A percentile compares a stretch with the other conserved stretches of the same genome.
Conservation (phyloP, 2,113 vertebrate species). For the Alethe castanea region DNA sequence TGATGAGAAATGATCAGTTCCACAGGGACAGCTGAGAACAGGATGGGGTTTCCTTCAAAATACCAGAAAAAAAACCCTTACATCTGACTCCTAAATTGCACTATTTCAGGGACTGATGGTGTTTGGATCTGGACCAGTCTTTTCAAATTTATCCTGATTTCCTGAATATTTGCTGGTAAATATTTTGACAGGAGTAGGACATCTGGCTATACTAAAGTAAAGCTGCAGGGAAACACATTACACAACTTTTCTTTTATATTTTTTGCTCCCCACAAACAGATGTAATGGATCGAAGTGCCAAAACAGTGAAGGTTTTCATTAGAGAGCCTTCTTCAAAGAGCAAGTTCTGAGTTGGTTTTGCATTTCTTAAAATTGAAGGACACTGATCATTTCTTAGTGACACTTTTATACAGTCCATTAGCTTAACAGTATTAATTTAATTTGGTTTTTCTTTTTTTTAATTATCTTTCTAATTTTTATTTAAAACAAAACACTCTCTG, state of each 20-base stretch:
- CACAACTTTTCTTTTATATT: neutral
- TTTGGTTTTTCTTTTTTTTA: neutral
- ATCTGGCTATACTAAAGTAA: conserved; percentile 43
- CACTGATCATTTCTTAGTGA: neutral
- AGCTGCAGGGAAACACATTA: conserved; percentile 26
- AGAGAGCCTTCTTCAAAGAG: conserved; percentile 22
- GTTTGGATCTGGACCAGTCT: neutral
- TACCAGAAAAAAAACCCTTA: neutral
- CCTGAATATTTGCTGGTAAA: neutral
- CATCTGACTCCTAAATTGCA: neutral
- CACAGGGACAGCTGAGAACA: neutral
- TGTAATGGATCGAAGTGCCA: conserved; percentile 9
- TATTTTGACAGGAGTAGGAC: conserved; percentile 34
- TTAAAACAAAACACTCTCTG: neutral
- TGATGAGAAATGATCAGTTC: neutral
- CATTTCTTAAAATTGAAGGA: neutral
- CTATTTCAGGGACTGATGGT: accelerated
- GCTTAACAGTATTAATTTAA: neutral
- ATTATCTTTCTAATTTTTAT: neutral
- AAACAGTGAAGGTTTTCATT: conserved; percentile 48
- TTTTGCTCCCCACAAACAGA: conserved; percentile 31
- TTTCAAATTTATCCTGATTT: neutral
- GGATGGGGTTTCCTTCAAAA: conserved; percentile 3
- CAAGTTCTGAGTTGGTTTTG: neutral
- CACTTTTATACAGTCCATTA: neutral